Evolutionary conservation across 2,797 vertebrate species (phyloP).

Genomic region (Pipistrellus pygmaeus): DNA sequence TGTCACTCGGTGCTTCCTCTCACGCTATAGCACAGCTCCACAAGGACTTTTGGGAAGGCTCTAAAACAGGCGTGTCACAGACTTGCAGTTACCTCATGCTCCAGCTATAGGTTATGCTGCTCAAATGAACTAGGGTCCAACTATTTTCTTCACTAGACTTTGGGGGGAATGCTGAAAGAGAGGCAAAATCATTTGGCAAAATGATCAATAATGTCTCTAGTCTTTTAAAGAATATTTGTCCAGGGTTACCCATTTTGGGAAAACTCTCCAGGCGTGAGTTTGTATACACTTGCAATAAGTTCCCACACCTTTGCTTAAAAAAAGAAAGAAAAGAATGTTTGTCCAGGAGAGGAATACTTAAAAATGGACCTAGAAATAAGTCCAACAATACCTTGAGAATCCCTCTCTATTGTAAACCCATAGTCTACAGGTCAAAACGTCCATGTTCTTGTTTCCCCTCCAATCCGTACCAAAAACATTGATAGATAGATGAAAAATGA

Average conservation of each 20-base stretch:
- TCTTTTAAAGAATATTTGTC: slow-evolving; percentile 23
- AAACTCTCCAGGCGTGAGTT: too few species aligned
- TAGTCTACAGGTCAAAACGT: neutral
- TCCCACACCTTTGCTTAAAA: too few species aligned
- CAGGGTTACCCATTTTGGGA: neutral
- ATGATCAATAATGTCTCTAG: neutral
- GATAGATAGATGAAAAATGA: neutral
- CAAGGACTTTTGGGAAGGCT: neutral
- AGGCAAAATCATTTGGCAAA: slow-evolving; percentile 46
- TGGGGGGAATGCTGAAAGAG: slow-evolving; percentile 18
- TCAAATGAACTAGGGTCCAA: neutral
- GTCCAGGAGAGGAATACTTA: neutral
- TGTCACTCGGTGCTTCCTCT: slow-evolving; percentile 5
- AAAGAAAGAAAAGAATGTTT: neutral
- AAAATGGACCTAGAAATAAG: slow-evolving; percentile 37
- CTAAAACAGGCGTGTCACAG: neutral
- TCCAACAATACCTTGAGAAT: neutral
- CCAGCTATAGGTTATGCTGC: neutral
- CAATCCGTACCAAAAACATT: neutral
- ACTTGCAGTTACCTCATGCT: neutral
- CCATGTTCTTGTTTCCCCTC: neutral
- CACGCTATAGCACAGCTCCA: neutral
- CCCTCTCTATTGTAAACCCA: neutral
- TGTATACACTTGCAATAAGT: too few species aligned
- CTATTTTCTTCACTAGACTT: neutral